Conservation (phyloP, 2,797 vertebrate genomes). For the Falco berigora region DNA sequence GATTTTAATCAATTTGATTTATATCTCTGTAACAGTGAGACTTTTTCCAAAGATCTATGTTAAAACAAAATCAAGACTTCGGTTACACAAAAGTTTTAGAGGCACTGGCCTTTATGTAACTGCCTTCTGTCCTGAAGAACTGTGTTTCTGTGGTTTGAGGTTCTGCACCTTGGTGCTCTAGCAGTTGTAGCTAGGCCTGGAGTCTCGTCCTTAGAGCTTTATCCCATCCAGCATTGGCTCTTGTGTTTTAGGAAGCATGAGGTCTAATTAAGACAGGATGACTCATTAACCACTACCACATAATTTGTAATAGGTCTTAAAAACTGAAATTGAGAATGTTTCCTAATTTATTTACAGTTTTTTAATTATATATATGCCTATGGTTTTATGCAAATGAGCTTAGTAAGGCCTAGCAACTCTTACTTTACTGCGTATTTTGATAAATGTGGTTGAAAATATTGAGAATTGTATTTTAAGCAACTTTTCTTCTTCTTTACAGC, state of each 20-base stretch:
- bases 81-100: not conserved
- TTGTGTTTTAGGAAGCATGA: not conserved
- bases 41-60: not conserved
- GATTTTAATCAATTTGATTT: not conserved
- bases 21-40: not conserved
- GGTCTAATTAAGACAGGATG: not conserved
- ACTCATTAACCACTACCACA: not conserved
- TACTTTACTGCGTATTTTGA: not conserved
- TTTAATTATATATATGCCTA: not conserved
- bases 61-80: not conserved
- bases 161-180: not conserved
- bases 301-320: not conserved
- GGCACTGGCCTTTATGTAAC: not conserved
- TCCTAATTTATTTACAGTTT: not conserved
- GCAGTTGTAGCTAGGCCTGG: not conserved
- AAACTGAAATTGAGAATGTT: not conserved
- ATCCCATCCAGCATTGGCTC: not conserved
- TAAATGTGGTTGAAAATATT: not conserved
- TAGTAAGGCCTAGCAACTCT: not conserved
- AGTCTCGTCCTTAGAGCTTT: not conserved
- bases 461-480: not conserved
- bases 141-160: not conserved
- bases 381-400: not conserved
- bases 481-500: constrained; percentile 66
- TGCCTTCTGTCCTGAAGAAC: not conserved